Base-by-base conservation (phyloP, 2,797 vertebrate genomes). In the Sebastes jordani region DNA sequence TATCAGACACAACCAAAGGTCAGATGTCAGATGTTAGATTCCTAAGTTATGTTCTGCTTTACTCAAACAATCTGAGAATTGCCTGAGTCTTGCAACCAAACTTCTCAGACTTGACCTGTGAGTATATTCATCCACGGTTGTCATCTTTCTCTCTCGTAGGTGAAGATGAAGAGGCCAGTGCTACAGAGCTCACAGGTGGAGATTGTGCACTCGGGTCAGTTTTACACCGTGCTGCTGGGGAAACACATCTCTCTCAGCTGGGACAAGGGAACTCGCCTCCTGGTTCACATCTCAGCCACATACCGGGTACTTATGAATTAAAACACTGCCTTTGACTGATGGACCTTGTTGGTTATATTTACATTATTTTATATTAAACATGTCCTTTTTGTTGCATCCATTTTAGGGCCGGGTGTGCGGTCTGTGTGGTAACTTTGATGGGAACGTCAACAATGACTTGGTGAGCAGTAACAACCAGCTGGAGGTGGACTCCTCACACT, bases 351-450 rank as follows among this genome's bases (percentile, higher is more conserved):
- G 18, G 4, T 56, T 68, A 46, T 6, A 13, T 36, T 49, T 3
- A 11, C 1, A 14, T 11, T 9, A 11, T 46, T 36, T 71, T 27
- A 20, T 23, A 11, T 60, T 0, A 34, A 78, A 20, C 7, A n/a
- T 49, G 1, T 42, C 9, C 1, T 62, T 65, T 75, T 36, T 66
- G 16, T 61, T 36, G 1, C 22, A 11, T 70, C 9, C 5, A 9
- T 79, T 18, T 10, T 52, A 99, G 99, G 96, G 96, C 25, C 94
- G 68, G 84, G 96, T 99, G 59, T 99, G 99, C 69, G 99, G 99
- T 69, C 94, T 99, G 27, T 99, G 99, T 85, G 99, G 99, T 71
- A 99, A 99, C 92, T 99, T 98, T 70, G 98, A 99, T 63, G 97
- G 97, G 36, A 94, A 96, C 67, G 94, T 97, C 90, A 99, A 99